Conservation (phyloP, 2,888 invertebrate species). For the Tenthredo scrophulariae region DNA sequence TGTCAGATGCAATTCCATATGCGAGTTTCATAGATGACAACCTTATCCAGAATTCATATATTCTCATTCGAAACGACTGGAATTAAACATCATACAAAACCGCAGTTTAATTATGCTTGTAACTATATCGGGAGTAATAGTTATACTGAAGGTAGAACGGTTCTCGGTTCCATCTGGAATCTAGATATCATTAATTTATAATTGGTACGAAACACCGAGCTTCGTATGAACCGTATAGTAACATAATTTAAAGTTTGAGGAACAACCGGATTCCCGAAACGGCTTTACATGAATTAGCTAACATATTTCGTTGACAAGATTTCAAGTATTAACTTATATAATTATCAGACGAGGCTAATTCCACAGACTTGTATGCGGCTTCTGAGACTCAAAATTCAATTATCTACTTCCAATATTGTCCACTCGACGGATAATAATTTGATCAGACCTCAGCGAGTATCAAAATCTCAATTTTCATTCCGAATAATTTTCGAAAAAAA, state of each 20-base stretch:
- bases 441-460: not conserved
- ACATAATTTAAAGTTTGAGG: conserved; percentile 8
- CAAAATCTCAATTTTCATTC: not conserved
- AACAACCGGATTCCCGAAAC: not conserved
- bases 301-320: not conserved
- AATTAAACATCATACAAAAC: not conserved
- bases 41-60: not conserved
- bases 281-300: not conserved
- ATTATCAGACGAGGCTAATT: not conserved
- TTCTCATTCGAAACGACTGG: not conserved
- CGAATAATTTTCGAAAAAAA: not conserved
- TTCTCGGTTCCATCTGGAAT: not conserved
- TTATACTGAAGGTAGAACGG: not conserved
- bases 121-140: not conserved
- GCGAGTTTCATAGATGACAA: not conserved
- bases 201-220: not conserved
- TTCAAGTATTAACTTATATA: not conserved
- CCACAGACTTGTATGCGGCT: not conserved
- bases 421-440: not conserved
- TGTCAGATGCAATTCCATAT: not conserved
- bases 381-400: not conserved
- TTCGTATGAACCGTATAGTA: not conserved
- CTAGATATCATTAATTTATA: not conserved
- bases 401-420: not conserved
- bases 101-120: not conserved